Evolutionary conservation across 2,797 vertebrate genomes (phyloP).

Genomic region (Peromyscus eremicus): DNA sequence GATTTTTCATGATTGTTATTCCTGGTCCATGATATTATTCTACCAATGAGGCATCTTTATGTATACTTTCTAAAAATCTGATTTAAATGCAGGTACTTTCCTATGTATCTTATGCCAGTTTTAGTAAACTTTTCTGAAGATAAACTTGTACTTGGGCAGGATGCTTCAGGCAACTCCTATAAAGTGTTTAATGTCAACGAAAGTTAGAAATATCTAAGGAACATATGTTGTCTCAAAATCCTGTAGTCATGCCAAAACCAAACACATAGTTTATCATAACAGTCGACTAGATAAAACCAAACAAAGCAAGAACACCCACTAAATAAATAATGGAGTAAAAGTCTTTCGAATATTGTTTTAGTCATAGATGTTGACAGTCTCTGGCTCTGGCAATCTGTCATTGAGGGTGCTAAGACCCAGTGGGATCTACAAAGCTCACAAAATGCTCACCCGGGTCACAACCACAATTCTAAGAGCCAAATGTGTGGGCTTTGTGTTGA

Average conservation of each 20-base stretch:
- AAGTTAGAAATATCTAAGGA: conserved; percentile 71
- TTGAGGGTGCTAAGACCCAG: not conserved
- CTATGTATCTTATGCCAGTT: not conserved
- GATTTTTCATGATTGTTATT: conserved; percentile 56
- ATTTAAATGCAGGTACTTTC: conserved; percentile 41
- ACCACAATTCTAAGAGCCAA: conserved; percentile 8
- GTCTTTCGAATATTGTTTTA: conserved; percentile 15
- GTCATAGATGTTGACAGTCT: not conserved
- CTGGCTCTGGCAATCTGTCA: conserved; percentile 28
- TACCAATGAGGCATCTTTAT: conserved; percentile 42
- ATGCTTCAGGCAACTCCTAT: conserved; percentile 37
- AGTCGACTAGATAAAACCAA: conserved; percentile 62
- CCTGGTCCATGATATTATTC: conserved; percentile 39
- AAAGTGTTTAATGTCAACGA: conserved; percentile 67
- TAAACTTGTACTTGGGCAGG: conserved; percentile 45
- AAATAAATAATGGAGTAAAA: conserved; percentile 36
- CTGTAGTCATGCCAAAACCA: conserved; percentile 17
- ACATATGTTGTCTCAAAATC: conserved; percentile 54
- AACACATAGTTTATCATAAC: conserved; percentile 53
- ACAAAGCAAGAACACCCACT: conserved; percentile 39
- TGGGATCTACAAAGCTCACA: not conserved
- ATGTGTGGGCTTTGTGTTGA: conserved; percentile 11
- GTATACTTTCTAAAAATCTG: not conserved
- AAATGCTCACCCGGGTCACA: not conserved
- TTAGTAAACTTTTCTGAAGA: conserved; percentile 60